These are phyloP conservation scores for Laterallus jamaicensis DNA, from an alignment of 2,113 vertebrate species.

Conservation along the genomic window DNA sequence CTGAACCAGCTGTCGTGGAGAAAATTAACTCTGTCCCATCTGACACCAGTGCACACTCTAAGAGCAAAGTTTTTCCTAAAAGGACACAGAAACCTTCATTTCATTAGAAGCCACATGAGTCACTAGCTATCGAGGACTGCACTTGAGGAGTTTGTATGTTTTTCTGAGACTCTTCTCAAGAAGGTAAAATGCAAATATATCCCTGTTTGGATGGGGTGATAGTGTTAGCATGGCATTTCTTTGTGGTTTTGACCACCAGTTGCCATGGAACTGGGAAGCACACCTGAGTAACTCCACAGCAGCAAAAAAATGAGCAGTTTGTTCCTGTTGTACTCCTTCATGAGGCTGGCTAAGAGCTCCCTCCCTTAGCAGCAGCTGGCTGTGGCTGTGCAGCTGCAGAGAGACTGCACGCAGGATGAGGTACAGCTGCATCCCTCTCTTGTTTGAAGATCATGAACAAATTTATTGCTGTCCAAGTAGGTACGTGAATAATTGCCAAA, in stretches of 20 bases:
- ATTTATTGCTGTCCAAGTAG: not conserved
- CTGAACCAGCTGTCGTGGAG: too few species aligned
- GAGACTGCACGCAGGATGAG: not conserved
- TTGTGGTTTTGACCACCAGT: not conserved
- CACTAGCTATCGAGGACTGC: not conserved
- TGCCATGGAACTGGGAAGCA: not conserved
- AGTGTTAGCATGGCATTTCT: not conserved
- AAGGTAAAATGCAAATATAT: not conserved
- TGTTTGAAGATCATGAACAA: not conserved
- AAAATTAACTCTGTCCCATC: too few species aligned
- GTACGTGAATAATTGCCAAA: not conserved
- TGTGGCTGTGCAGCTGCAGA: slow-evolving; percentile 20
- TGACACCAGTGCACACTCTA: not conserved
- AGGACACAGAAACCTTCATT: slow-evolving; percentile 2
- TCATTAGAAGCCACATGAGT: not conserved
- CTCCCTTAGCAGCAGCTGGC: not conserved
- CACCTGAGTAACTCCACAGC: not conserved
- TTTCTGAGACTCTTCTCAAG: not conserved
- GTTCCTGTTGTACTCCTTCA: not conserved
- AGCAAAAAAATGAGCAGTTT: not conserved
- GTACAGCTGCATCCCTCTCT: slow-evolving; percentile 7
- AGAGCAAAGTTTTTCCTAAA: not conserved
- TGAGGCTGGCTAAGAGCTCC: not conserved
- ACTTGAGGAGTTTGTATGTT: not conserved
- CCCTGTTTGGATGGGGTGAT: not conserved